A percentile compares a stretch with the other conserved stretches of the same genome.
phyloP scores from a whole-genome alignment of 64 coral and sea anemone species.

The Astreopora myriophthalma region DNA sequence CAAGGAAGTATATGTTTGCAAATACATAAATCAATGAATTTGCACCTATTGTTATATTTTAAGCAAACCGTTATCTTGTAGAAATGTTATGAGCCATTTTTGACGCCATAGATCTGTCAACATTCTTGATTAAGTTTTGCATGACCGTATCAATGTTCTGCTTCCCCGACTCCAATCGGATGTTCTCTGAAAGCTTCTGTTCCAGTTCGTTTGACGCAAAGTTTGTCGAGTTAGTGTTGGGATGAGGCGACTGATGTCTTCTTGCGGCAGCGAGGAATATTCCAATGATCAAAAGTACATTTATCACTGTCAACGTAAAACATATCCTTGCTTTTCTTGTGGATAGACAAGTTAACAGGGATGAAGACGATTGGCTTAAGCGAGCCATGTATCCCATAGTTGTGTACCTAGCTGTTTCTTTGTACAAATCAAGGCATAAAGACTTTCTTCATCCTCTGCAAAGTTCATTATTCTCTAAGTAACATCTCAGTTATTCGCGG shows the following conservation, averaged over 20 bases:
- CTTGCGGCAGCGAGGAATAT: conserved; percentile 1
- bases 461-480: background rate
- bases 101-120: background rate
- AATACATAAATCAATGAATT: background rate
- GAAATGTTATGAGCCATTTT: background rate
- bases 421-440: no score
- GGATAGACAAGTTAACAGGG: background rate
- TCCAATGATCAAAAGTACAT: background rate
- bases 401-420: background rate
- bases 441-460: background rate
- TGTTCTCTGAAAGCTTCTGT: background rate
- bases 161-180: background rate
- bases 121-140: background rate
- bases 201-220: background rate
- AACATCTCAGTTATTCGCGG: background rate
- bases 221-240: background rate
- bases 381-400: background rate
- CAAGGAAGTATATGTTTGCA: background rate
- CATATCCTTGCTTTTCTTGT: background rate
- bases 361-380: background rate
- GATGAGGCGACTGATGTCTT: background rate
- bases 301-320: background rate
- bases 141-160: background rate
- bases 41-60: background rate
- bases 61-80: background rate